Base-by-base conservation (phyloP, 2,113 vertebrate genomes). In the Panurus biarmicus region DNA sequence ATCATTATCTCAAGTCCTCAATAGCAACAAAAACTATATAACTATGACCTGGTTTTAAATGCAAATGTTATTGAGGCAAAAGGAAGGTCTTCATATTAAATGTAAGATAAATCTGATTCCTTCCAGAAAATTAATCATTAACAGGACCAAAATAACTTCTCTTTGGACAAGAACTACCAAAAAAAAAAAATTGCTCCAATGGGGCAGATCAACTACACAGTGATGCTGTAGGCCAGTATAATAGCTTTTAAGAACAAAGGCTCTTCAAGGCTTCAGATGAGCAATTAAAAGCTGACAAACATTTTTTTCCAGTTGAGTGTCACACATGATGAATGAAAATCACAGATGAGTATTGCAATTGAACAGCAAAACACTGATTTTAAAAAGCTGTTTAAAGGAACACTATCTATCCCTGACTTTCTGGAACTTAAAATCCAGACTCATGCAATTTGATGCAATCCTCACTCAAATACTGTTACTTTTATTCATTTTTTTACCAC, bases 301-400 rank as follows among this genome's bases (percentile, higher is more conserved):
- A 38, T 84, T 89, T 51, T 66, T 79, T 61, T 88, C 44, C 60
- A 86, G 4, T 64, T 94, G 60, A 25, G 9, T 90, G 31, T 83
- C 86, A 90, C 76, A 89, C 95, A 85, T 94, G 42, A 85, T 79
- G n/a, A 42, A 69, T 38, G 80, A 88, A 97, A 95, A 89, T 53
- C 86, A 65, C 45, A 91, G 81, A 87, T 87, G 24, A 96, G 71
- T 90, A 48, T 29, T 79, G 64, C 23, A 81, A 62, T 78, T 78
- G 76, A 79, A 77, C 61, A 85, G 53, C 33, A 74, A 85, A 95
- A 65, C 9, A 25, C 18, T 25, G 19, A 78, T 72, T 45, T 95
- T 54, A 28, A 93, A 94, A 84, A 77, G 44, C 50, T 47, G 66
- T 72, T 90, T 85, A 67, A 94, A 84, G 61, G 24, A 47, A 60